phyloP scores from a whole-genome alignment of 2,888 invertebrate species.

The Cyclophora albipunctata region DNA sequence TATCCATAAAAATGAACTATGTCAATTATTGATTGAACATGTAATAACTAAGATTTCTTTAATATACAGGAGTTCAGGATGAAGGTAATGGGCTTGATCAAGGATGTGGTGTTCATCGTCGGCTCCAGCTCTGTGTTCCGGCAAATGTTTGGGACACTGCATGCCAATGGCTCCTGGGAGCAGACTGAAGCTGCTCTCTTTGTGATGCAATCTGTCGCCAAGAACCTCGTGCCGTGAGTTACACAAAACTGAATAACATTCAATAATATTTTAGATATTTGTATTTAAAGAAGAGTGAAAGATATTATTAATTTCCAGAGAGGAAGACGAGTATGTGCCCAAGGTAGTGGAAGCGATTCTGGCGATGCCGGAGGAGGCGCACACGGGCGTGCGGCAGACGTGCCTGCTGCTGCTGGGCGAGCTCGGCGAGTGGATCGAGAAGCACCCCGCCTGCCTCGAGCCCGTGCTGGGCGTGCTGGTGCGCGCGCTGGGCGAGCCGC shows the following conservation, averaged over 20 bases:
- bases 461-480: conserved; percentile 83
- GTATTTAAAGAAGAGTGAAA: no score
- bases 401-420: conserved; percentile 92
- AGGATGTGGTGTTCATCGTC: conserved; percentile 97
- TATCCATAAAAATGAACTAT: not conserved
- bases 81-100: conserved; percentile 93
- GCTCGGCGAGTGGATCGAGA: conserved; percentile 95
- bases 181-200: conserved; percentile 94
- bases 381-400: conserved; percentile 91
- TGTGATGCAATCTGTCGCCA: conserved; percentile 95
- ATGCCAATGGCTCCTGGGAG: conserved; percentile 90
- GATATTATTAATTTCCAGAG: conserved; percentile 63
- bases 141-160: conserved; percentile 89
- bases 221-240: conserved; percentile 94
- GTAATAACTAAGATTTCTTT: no score
- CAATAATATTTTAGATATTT: not conserved
- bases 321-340: conserved; percentile 93
- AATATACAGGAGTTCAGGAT: conserved; percentile 80
- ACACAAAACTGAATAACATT: not conserved
- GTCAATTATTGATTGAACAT: no score
- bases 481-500: conserved; percentile 81
- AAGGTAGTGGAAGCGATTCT: conserved; percentile 94
- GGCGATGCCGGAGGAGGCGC: conserved; percentile 86
- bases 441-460: conserved; percentile 87
- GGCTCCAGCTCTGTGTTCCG: conserved; percentile 94